Evolutionary conservation across 2,888 invertebrate genomes (phyloP).

Genomic region (Entomobrya proxima): DNA sequence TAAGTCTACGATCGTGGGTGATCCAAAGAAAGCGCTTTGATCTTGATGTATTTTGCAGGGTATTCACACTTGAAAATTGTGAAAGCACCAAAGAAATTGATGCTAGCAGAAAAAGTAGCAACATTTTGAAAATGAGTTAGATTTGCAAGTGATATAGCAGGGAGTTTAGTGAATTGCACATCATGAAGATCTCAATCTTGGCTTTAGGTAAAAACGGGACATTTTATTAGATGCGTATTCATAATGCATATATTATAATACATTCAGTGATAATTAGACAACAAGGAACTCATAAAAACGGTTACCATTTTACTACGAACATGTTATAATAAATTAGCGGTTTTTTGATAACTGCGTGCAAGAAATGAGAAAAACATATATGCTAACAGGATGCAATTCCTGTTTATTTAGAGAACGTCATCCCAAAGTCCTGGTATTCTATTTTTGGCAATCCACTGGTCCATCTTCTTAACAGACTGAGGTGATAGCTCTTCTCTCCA

Average conservation of each 20-base stretch:
- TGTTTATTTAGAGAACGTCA: slow-evolving; percentile 16
- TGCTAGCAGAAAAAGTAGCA: too few relatives aligned
- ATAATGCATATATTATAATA: background rate
- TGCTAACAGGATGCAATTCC: background rate
- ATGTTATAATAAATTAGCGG: background rate
- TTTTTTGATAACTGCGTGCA: background rate
- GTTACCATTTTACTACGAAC: background rate
- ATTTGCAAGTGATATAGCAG: too few relatives aligned
- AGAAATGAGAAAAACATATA: background rate
- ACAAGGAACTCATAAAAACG: background rate
- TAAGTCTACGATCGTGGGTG: slow-evolving; percentile 49
- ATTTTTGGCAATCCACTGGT: slow-evolving; percentile 81
- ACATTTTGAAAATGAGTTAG: too few relatives aligned
- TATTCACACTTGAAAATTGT: background rate
- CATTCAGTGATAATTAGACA: slow-evolving; percentile 26
- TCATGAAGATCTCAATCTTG: background rate
- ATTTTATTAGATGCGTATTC: slow-evolving; percentile 17
- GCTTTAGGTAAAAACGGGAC: background rate
- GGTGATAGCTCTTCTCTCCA: slow-evolving; percentile 88
- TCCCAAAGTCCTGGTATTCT: slow-evolving; percentile 72
- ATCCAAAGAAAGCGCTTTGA: slow-evolving; percentile 55
- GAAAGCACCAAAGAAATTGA: too few relatives aligned
- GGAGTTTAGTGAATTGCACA: too few relatives aligned
- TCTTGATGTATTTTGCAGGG: background rate
- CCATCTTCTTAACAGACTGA: slow-evolving; percentile 84